Conservation (phyloP, 2,113 vertebrate species). For the Noturus placidus region DNA sequence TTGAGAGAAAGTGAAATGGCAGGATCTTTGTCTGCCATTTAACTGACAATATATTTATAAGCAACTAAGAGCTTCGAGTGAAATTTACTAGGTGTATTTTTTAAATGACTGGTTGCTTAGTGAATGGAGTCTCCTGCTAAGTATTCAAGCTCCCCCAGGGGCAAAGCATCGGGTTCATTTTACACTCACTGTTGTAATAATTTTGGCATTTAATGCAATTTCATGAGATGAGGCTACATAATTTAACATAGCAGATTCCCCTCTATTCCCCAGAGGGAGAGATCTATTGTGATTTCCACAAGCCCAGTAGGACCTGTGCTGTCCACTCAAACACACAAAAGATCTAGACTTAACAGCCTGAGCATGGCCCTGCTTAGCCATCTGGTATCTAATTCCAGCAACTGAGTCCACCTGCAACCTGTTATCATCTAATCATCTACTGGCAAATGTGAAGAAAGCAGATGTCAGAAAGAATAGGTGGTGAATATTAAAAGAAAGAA, state of each 20-base stretch:
- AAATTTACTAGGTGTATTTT: neutral
- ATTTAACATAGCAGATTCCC: conserved; percentile 24
- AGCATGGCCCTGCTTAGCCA: conserved; percentile 62
- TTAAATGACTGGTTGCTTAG: neutral
- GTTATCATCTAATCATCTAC: conserved; percentile 54
- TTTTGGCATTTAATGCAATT: conserved; percentile 24
- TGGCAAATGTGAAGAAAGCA: neutral
- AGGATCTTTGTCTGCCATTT: neutral
- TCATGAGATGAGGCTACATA: conserved; percentile 12
- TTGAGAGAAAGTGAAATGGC: neutral
- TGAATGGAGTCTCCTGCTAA: neutral
- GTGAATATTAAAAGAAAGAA: neutral
- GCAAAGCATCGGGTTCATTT: conserved; percentile 23
- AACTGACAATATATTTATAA: neutral
- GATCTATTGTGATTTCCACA: conserved; percentile 56
- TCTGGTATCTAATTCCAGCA: conserved; percentile 67
- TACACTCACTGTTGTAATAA: conserved; percentile 1
- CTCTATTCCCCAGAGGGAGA: conserved; percentile 42
- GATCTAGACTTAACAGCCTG: conserved; percentile 52
- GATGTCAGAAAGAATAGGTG: neutral
- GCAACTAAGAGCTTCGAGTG: neutral
- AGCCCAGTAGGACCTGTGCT: conserved; percentile 56
- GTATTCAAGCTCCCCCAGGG: neutral
- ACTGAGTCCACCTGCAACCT: conserved; percentile 70
- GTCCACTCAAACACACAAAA: conserved; percentile 48